A percentile compares a stretch with the other conserved stretches of the same genome.
Conservation (phyloP, 2,888 invertebrate genomes). For the Sinohyriopsis cumingii region DNA sequence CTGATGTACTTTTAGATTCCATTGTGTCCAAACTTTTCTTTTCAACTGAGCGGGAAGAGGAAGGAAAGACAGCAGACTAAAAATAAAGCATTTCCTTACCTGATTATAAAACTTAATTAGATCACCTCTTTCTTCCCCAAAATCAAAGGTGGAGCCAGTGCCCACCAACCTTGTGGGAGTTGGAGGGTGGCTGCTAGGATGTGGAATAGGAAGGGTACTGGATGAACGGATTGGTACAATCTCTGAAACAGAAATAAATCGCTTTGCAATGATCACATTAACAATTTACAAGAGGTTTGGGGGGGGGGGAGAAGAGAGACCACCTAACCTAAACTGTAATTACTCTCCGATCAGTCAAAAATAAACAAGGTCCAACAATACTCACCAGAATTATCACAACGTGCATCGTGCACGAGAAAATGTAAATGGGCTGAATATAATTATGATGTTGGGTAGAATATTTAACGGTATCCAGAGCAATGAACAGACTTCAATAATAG, state of each 20-base stretch:
- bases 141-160: constrained; percentile 73
- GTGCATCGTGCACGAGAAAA: too few relatives aligned
- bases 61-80: not conserved
- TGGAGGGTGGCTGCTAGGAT: constrained; percentile 74
- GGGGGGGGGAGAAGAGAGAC: rapidly evolving
- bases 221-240: constrained; percentile 70
- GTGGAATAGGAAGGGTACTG: constrained; percentile 73
- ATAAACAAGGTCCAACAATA: too few relatives aligned
- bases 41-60: too few relatives aligned
- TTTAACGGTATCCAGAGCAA: too few relatives aligned
- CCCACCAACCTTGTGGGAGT: constrained; percentile 77
- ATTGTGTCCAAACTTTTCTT: too few relatives aligned
- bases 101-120: constrained; percentile 94
- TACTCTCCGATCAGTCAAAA: not conserved
- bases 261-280: not conserved
- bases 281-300: not conserved
- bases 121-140: constrained; percentile 82
- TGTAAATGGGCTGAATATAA: too few relatives aligned
- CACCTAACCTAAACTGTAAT: not conserved
- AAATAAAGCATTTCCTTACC: constrained; percentile 44
- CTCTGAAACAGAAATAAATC: constrained; percentile 6
- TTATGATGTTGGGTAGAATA: too few relatives aligned
- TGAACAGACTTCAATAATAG: too few relatives aligned
- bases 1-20: too few relatives aligned
- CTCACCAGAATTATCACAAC: too few relatives aligned